These are phyloP conservation scores for Elephas maximus DNA, from an alignment of 2,113 vertebrate genomes.

Conservation along the genomic window DNA sequence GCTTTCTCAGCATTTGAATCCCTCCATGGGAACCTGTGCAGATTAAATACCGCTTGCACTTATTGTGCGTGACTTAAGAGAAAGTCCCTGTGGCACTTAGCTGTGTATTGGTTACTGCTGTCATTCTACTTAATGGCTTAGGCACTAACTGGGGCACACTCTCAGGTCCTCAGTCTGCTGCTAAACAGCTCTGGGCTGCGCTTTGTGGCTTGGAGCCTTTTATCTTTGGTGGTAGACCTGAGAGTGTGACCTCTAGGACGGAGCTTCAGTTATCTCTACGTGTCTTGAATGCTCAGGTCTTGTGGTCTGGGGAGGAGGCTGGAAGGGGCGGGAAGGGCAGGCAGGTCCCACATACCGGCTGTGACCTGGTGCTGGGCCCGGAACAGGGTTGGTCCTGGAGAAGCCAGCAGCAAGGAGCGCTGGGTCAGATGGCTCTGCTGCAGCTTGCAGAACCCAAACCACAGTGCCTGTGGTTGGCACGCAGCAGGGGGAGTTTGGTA, in stretches of 20 bases:
- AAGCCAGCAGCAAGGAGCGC: not conserved
- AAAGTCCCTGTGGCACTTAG: not conserved
- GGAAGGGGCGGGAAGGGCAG: not conserved
- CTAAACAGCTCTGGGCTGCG: not conserved
- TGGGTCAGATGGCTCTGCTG: not conserved
- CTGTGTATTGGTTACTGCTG: not conserved
- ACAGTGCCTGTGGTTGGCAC: not conserved
- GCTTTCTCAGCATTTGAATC: not conserved
- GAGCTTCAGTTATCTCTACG: not conserved
- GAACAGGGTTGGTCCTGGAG: not conserved
- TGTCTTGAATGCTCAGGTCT: not conserved
- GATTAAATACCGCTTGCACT: not conserved
- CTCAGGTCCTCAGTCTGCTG: not conserved
- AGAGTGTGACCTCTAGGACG: not conserved
- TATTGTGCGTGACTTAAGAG: not conserved
- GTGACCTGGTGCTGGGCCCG: not conserved
- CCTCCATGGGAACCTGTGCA: not conserved
- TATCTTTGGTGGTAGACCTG: not conserved
- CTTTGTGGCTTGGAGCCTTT: not conserved
- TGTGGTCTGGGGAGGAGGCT: not conserved
- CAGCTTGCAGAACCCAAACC: not conserved
- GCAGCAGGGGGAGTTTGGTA: not conserved
- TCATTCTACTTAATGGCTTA: not conserved
- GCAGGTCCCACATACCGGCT: not conserved
- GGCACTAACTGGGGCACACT: not conserved